Percentiles rank a stretch among this genome's conserved stretches.
Conservation (phyloP, 2,888 invertebrate species). For the Eupithecia vulgata region DNA sequence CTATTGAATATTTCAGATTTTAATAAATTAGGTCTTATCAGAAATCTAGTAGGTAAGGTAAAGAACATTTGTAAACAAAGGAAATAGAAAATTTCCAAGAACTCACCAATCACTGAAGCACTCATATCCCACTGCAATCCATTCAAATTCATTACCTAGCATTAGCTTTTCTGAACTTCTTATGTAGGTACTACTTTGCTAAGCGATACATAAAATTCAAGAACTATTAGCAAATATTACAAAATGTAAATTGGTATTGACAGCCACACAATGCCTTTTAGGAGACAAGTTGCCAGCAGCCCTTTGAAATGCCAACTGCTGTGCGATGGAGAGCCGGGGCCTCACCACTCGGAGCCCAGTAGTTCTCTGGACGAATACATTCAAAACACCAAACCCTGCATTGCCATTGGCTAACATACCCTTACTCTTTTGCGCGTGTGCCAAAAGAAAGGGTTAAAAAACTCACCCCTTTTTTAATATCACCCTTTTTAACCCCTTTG, state of each 20-base stretch:
- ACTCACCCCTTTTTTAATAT: slow-evolving; percentile 71
- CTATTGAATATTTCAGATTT: background rate
- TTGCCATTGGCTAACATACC: slow-evolving; percentile 74
- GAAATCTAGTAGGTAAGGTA: background rate
- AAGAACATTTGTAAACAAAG: background rate
- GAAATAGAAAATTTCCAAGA: background rate
- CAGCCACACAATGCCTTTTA: slow-evolving; percentile 48
- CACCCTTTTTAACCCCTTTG: slow-evolving; percentile 65
- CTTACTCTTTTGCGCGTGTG: slow-evolving; percentile 80
- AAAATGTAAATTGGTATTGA: background rate
- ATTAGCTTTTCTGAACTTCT: background rate
- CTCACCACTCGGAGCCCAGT: slow-evolving; percentile 53
- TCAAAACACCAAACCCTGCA: slow-evolving; percentile 68
- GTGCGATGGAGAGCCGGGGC: slow-evolving; percentile 52
- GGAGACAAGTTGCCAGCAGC: slow-evolving; percentile 58
- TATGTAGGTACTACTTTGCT: background rate
- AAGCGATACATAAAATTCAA: background rate
- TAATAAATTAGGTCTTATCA: background rate
- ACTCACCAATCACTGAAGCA: slow-evolving; percentile 23
- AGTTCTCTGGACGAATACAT: slow-evolving; percentile 68
- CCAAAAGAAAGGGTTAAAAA: slow-evolving; percentile 81
- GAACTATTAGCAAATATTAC: background rate
- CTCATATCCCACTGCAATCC: slow-evolving; percentile 37
- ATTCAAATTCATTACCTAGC: background rate
- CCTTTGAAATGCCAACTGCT: slow-evolving; percentile 64